Evolutionary conservation across 2,888 invertebrate genomes (phyloP).

Genomic region (Apotomis betuletana): DNA sequence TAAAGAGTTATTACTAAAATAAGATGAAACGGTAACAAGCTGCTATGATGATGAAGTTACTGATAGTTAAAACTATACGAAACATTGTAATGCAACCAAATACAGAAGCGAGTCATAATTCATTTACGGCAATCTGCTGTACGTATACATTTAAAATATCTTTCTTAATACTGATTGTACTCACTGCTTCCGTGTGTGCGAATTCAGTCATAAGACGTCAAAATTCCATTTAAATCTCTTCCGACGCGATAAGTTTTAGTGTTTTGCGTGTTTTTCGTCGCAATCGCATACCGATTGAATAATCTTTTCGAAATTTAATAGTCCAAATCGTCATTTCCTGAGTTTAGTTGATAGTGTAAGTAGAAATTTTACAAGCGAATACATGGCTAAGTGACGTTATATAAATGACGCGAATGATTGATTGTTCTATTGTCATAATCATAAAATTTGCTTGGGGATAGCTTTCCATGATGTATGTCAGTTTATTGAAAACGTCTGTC

Average conservation of each 20-base stretch:
- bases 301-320: constrained; percentile 34
- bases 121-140: too few relatives aligned
- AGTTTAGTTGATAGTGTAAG: constrained; percentile 29
- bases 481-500: too few relatives aligned
- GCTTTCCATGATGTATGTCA: too few relatives aligned
- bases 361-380: neutral
- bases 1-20: too few relatives aligned
- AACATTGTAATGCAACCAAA: too few relatives aligned
- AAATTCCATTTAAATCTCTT: constrained; percentile 29
- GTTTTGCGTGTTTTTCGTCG: constrained; percentile 32
- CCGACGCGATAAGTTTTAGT: constrained; percentile 35
- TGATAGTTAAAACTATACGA: too few relatives aligned
- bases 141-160: neutral
- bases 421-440: neutral
- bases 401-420: neutral
- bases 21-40: too few relatives aligned
- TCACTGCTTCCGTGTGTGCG: neutral
- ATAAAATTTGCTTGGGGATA: too few relatives aligned
- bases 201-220: constrained; percentile 23
- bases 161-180: neutral
- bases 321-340: constrained; percentile 37
- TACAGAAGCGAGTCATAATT: too few relatives aligned
- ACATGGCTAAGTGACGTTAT: too few relatives aligned
- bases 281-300: constrained; percentile 30
- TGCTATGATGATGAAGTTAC: too few relatives aligned